phyloP scores from a whole-genome alignment of 2,797 vertebrate genomes.

The Hemibagrus guttatus region DNA sequence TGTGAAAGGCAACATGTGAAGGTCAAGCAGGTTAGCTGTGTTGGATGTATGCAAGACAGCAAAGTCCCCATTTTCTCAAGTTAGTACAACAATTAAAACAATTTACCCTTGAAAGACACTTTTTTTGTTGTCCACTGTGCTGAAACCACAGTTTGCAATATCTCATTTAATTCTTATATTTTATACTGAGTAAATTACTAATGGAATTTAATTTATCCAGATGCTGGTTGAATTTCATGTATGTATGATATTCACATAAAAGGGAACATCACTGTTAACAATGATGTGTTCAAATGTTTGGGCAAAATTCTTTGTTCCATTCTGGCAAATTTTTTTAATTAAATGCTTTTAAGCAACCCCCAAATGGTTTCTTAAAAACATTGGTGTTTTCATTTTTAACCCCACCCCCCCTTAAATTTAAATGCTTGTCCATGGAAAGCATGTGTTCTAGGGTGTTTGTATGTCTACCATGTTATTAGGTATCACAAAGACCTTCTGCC shows the following conservation, averaged over 20 bases:
- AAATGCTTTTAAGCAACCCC: background rate
- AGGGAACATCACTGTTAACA: background rate
- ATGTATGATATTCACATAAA: background rate
- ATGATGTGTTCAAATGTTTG: slow-evolving; percentile 1
- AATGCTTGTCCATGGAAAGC: no score
- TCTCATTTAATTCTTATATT: background rate
- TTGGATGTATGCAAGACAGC: slow-evolving; percentile 52
- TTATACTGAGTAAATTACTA: background rate
- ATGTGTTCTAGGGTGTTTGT: no score
- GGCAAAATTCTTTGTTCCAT: background rate
- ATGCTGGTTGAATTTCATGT: background rate
- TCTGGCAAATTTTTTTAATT: background rate
- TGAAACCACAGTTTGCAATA: background rate
- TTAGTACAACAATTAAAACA: slow-evolving; percentile 67
- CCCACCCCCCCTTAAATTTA: no score
- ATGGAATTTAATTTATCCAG: background rate
- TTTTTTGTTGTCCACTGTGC: background rate
- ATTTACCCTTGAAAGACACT: slow-evolving; percentile 48
- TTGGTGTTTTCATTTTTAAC: background rate
- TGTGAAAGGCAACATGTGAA: slow-evolving; percentile 50
- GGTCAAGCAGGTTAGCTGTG: slow-evolving; percentile 55
- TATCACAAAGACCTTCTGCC: no score
- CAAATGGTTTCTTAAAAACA: background rate
- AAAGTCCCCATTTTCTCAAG: slow-evolving; percentile 48
- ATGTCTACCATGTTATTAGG: no score